These are phyloP conservation scores for Agonopterix subpropinquella DNA, from an alignment of 2,888 invertebrate genomes.

Conservation along the genomic window DNA sequence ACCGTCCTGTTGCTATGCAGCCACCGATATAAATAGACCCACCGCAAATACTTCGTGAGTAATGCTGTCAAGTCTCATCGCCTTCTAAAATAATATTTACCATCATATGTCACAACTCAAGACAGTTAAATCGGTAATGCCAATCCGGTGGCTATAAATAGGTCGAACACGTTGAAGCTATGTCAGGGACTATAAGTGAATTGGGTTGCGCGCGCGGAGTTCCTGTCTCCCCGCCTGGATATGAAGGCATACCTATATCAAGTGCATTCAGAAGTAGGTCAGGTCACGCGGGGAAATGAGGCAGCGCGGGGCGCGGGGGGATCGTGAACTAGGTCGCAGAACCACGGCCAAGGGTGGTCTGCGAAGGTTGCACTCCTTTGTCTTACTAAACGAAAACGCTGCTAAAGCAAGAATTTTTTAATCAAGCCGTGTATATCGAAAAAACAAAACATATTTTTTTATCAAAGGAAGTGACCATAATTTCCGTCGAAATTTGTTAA, in stretches of 20 bases:
- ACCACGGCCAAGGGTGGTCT: conserved; percentile 72
- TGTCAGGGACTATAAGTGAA: conserved; percentile 23
- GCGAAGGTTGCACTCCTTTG: conserved; percentile 61
- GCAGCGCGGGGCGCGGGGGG: conserved; percentile 24
- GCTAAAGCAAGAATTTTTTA: not conserved
- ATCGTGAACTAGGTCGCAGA: conserved; percentile 57
- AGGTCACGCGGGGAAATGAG: conserved; percentile 43
- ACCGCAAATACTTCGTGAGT: conserved; percentile 8
- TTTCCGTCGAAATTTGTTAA: not conserved
- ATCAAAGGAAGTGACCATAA: not conserved
- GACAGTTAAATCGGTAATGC: not conserved
- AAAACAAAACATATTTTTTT: conserved; percentile 1
- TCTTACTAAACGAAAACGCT: conserved; percentile 27
- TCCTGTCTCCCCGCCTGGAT: conserved; percentile 27
- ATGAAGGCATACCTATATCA: conserved; percentile 38
- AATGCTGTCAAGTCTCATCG: not conserved
- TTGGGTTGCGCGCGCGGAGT: conserved; percentile 31
- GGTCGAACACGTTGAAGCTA: conserved; percentile 16
- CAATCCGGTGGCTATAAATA: conserved; percentile 14
- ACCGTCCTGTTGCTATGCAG: conserved; percentile 27
- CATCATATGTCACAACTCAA: not conserved
- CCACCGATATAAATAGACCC: conserved; percentile 13
- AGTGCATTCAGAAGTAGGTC: conserved; percentile 65
- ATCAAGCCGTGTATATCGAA: not conserved
- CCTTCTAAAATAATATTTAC: not conserved